Conservation (phyloP, 2,797 vertebrate genomes). For the Apogon talboti region DNA sequence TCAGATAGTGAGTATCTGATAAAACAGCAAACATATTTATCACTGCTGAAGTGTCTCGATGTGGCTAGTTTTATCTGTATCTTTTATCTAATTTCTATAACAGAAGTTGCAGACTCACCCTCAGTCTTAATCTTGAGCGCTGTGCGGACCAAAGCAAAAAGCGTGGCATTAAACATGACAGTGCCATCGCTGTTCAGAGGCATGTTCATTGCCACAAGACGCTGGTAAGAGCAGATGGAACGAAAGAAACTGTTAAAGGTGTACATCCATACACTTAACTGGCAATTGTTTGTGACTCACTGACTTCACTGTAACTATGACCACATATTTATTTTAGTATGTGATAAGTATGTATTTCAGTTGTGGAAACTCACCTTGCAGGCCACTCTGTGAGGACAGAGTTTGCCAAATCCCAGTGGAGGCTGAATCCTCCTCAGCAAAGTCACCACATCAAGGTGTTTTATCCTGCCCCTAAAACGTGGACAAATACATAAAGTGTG, state of each 20-base stretch:
- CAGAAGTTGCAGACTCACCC: conserved; percentile 79
- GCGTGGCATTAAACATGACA: conserved; percentile 98
- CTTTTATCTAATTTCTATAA: not conserved
- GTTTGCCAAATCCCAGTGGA: conserved; percentile 95
- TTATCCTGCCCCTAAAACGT: conserved; percentile 91
- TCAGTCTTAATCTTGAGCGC: conserved; percentile 99
- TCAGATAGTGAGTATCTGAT: no score
- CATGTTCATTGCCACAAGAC: conserved; percentile 98
- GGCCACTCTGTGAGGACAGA: conserved; percentile 97
- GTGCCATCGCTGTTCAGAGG: conserved; percentile 96
- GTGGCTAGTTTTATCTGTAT: not conserved
- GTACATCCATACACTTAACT: not conserved
- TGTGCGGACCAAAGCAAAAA: conserved; percentile 97
- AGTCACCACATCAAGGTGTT: conserved; percentile 96
- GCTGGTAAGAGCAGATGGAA: conserved; percentile 48
- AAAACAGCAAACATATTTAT: not conserved
- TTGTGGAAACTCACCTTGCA: conserved; percentile 88
- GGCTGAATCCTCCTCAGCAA: conserved; percentile 96
- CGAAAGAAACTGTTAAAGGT: conserved; percentile 2
- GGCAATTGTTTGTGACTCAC: not conserved
- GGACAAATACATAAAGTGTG: conserved; percentile 12
- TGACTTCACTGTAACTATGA: not conserved
- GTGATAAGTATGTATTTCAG: not conserved
- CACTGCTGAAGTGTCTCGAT: not conserved
- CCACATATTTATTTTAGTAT: not conserved